Evolutionary conservation across 92 coral and sea anemone genomes (phyloP), one percentile per base, ranked within the genome.

Genomic region (Metridium senile): DNA sequence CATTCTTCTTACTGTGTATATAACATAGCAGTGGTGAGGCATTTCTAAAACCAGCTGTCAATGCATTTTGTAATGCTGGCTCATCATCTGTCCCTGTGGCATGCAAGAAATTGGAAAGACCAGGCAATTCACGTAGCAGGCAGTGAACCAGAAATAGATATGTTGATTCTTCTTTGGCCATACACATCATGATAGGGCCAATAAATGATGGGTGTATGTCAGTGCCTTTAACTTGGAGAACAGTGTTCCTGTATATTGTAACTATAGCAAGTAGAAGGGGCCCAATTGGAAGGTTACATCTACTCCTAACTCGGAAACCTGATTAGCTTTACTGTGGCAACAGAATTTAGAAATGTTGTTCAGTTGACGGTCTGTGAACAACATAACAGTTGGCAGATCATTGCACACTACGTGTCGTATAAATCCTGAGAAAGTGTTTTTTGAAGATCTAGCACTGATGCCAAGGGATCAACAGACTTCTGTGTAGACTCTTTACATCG

Each of bases 241-340:
- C 16, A 10, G 93, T 82, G 64, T 79, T 82, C 61, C 72, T 82
- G 80, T 64, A 86, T 0, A 86, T 73, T 22, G 94, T 89, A 10
- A 89, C 91, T 23, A n/a, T n/a, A 90, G 87, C 1, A 90, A 34
- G 33, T 90, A 90, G 63, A 90, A 90, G 2, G 91, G 95, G 3
- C 91, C 95, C 4, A 90, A 81, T 25, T 87, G 89, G 61, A 87
- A 87, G 43, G 91, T 90, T 10, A 87, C 32, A 57, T 90, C 97
- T 49, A 84, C 76, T n/a, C 97, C 86, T 1, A 91, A 68, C 53
- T 87, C 97, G 1, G 97, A 91, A 1, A 87, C 88, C 11, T 1
- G 61, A 33, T 58, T 56, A 32, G 45, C 62, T 54, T 71, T 81
- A 17, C 21, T 16, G 20, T 53, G 74, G 58, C 94, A 89, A 71